Evolutionary conservation across 1,140 invertebrate species (phyloP).

Genomic region (Rhagoletis zephyria): DNA sequence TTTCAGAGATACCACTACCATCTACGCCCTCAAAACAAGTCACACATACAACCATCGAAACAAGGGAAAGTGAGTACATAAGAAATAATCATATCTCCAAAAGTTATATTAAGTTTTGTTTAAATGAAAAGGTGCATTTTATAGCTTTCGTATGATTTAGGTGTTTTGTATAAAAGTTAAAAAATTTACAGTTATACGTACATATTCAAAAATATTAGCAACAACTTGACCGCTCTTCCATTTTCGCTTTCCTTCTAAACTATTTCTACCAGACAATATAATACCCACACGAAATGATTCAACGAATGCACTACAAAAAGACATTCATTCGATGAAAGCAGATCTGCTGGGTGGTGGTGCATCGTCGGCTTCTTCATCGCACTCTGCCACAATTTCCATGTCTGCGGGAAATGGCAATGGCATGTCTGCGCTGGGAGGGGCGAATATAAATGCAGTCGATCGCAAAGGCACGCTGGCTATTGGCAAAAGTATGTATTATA

Average conservation of each 20-base stretch:
- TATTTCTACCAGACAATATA: slow-evolving; percentile 64
- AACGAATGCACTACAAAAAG: slow-evolving; percentile 69
- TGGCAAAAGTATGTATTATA: slow-evolving; percentile 72
- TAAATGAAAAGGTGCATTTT: too few relatives aligned
- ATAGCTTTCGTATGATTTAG: too few relatives aligned
- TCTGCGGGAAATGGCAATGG: slow-evolving; percentile 65
- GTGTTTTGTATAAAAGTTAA: too few relatives aligned
- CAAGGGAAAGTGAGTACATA: slow-evolving; percentile 73
- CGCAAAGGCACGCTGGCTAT: slow-evolving; percentile 71
- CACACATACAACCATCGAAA: slow-evolving; percentile 71
- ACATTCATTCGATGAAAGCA: slow-evolving; percentile 69
- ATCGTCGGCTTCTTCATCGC: slow-evolving; percentile 61
- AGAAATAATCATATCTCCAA: too few relatives aligned
- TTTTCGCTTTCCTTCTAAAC: not conserved
- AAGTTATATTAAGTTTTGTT: too few relatives aligned
- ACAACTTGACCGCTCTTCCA: too few relatives aligned
- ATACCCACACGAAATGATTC: slow-evolving; percentile 71
- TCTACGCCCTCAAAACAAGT: slow-evolving; percentile 73
- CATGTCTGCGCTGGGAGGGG: slow-evolving; percentile 63
- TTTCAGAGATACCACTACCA: slow-evolving; percentile 72
- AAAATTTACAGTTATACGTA: too few relatives aligned
- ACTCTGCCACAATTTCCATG: slow-evolving; percentile 63
- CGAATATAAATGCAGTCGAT: slow-evolving; percentile 56
- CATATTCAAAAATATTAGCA: too few relatives aligned
- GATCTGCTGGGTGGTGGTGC: slow-evolving; percentile 64